phyloP scores from a whole-genome alignment of 2,113 vertebrate genomes.

The Loxodonta africana region DNA sequence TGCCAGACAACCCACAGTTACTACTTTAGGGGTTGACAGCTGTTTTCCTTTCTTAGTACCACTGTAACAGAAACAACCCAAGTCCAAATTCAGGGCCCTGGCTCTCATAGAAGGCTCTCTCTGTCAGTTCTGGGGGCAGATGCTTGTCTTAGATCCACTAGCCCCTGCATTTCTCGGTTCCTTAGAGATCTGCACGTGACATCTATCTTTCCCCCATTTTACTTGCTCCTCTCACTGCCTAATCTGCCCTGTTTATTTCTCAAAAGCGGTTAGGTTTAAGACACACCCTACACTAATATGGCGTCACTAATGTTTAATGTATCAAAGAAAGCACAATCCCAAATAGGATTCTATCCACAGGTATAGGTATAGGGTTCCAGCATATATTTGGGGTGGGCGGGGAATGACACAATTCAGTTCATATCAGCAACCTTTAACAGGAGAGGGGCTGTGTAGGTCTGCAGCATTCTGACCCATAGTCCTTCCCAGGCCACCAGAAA shows the following conservation, averaged over 20 bases:
- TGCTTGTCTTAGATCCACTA: background rate
- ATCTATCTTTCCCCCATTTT: background rate
- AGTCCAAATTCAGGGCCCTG: background rate
- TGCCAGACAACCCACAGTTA: background rate
- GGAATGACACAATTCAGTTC: background rate
- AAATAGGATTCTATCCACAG: background rate
- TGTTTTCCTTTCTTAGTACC: background rate
- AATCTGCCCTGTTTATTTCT: background rate
- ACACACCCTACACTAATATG: background rate
- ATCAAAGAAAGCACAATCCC: background rate
- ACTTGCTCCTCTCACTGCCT: background rate
- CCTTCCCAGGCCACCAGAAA: background rate
- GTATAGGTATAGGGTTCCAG: too few relatives aligned
- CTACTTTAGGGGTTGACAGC: background rate
- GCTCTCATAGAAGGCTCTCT: background rate
- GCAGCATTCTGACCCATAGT: background rate
- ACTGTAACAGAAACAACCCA: background rate
- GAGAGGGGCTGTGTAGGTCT: background rate
- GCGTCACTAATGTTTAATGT: background rate
- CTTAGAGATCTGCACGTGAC: background rate
- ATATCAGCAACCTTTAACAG: background rate
- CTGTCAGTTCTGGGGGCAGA: background rate
- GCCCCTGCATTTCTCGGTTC: background rate
- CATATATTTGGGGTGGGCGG: too few relatives aligned
- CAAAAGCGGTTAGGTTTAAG: background rate